These are phyloP conservation scores for Hirudinaria manillensis DNA, from an alignment of 2,888 invertebrate species.

Conservation along the genomic window DNA sequence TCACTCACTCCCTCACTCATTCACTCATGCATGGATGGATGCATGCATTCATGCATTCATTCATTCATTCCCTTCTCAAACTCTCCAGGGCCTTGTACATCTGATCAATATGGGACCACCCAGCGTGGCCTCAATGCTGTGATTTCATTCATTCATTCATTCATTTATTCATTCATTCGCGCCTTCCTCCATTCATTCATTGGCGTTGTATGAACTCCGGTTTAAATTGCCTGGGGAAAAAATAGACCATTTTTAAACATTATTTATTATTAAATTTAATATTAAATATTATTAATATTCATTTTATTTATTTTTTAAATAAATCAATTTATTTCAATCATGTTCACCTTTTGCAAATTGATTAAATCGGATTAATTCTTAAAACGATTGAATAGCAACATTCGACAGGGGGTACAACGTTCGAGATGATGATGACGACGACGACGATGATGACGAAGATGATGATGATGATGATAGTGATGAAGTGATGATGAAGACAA, in stretches of 20 bases:
- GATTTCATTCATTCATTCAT: not conserved
- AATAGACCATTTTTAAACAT: no score
- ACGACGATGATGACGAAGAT: slow-evolving; percentile 34
- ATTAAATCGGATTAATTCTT: no score
- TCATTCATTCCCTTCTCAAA: slow-evolving; percentile 18
- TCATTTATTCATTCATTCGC: not conserved
- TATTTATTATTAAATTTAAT: no score
- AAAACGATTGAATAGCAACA: slow-evolving; percentile 58
- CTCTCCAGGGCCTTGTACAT: slow-evolving; percentile 1
- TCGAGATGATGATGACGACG: slow-evolving; percentile 26
- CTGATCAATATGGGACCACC: slow-evolving; percentile 12
- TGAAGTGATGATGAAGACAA: slow-evolving; percentile 27
- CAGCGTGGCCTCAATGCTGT: not conserved
- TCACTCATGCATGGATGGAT: slow-evolving; percentile 14
- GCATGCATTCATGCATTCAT: slow-evolving; percentile 17
- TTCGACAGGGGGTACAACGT: slow-evolving; percentile 49
- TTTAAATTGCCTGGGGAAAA: no score
- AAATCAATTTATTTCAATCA: no score
- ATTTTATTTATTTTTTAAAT: no score
- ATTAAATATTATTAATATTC: no score
- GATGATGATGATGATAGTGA: slow-evolving; percentile 33
- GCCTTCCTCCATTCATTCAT: slow-evolving; percentile 36
- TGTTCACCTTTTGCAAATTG: no score
- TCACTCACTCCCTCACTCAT: slow-evolving; percentile 13
- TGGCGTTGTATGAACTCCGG: no score